Base-by-base conservation (phyloP, 2,113 vertebrate genomes). In the Tragulus kanchil region DNA sequence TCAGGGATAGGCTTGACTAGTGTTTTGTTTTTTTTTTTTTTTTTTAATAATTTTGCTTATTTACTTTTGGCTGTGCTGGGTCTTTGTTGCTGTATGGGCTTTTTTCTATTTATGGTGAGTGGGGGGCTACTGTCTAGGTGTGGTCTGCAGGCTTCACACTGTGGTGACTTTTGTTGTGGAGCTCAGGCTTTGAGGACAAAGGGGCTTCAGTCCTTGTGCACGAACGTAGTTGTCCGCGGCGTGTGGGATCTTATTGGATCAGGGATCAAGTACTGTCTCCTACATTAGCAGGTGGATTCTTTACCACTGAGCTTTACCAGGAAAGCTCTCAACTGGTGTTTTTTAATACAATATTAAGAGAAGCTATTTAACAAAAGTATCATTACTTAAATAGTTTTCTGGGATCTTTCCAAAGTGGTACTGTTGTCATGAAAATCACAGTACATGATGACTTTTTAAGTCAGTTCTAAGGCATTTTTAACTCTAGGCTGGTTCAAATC, bases 361-460 rank as follows among this genome's bases (percentile, higher is more conserved):
- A 81, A 79, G n/a, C 95, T 69, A 84, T 87, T 84, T 88, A 83
- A 79, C 36, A 85, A 88, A 31, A 78, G 62, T 36, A 13, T 59
- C 25, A 56, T 88, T 79, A 79, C 17, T 91, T 84, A 79, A 79
- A 48, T 89, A 93, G 71, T 61, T 69, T 85, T 92, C 61, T 65
- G 45, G 56, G 16, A 8, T 96, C 48, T 93, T 91, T 88, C 91
- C 54, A 21, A 65, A 82, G 64, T 75, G 50, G 50, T 36, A 36
- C 50, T 56, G 42, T 19, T 31, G 8, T 75, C 59, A 45, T 71
- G 59, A 87, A 87, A 58, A 69, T 87, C 85, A 93, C 26, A 79
- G 69, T 54, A 54, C 73, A 54, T 79, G 36, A 78, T 36, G 83
- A 90, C 28, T 93, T 96, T 92, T 73, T 45, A 45, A n/a, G 42